Conservation (phyloP, 1,140 invertebrate genomes). For the Phymorhynchus buccinoides region DNA sequence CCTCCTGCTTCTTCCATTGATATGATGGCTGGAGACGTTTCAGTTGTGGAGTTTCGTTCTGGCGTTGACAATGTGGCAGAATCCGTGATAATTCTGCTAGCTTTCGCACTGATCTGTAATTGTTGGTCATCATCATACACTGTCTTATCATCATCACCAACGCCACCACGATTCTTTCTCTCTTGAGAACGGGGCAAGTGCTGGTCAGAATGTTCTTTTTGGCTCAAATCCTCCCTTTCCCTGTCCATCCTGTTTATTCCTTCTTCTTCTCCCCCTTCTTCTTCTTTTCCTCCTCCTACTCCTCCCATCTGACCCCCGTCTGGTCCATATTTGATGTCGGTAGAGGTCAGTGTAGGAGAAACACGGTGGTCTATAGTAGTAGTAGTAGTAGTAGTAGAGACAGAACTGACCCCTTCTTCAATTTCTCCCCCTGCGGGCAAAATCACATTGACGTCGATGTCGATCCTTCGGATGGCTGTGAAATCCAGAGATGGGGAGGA, state of each 20-base stretch:
- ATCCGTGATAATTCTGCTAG: background rate
- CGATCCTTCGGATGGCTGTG: conserved; percentile 15
- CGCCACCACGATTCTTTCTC: background rate
- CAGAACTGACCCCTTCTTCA: background rate
- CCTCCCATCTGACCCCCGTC: background rate
- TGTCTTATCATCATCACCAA: background rate
- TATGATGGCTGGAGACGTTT: background rate
- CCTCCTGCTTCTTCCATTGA: background rate
- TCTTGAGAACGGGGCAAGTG: background rate
- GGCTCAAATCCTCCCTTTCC: background rate
- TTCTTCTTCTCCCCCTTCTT: no score
- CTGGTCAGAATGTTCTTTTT: background rate
- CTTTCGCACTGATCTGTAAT: background rate
- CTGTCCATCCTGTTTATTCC: background rate
- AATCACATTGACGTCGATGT: conserved; percentile 22
- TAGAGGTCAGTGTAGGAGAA: no score
- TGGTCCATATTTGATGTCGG: no score
- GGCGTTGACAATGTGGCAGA: background rate
- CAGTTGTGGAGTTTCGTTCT: background rate
- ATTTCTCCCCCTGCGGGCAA: conserved; percentile 19
- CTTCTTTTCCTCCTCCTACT: background rate
- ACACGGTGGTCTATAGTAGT: background rate
- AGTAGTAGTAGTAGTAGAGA: background rate
- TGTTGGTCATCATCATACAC: no score
- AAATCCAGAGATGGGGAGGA: background rate